These are phyloP conservation scores for Athalia circularis DNA, from an alignment of 2,888 invertebrate genomes.

Conservation along the genomic window DNA sequence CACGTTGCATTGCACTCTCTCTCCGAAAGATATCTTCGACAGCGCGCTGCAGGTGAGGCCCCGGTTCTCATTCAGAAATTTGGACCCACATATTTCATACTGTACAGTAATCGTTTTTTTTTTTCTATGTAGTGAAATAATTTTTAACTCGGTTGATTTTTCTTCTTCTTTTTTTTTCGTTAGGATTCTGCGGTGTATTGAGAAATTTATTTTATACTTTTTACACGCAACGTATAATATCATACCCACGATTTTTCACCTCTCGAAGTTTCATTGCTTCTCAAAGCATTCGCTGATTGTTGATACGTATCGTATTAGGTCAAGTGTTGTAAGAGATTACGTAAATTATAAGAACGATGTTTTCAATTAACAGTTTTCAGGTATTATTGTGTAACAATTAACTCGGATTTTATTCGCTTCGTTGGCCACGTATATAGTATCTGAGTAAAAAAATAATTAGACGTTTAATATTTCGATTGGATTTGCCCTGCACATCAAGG, in stretches of 20 bases:
- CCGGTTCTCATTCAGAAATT: background rate
- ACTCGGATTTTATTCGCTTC: slow-evolving; percentile 18
- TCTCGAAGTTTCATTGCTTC: slow-evolving; percentile 1
- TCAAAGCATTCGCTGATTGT: background rate
- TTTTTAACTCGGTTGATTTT: background rate
- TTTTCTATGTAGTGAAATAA: no score
- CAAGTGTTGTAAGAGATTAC: slow-evolving; percentile 35
- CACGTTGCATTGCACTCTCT: no score
- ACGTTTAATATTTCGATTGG: background rate
- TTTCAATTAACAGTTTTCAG: slow-evolving; percentile 35
- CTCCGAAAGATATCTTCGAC: no score
- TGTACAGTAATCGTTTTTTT: no score
- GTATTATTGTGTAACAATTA: slow-evolving; percentile 16
- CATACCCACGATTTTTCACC: background rate
- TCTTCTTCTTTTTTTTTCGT: background rate
- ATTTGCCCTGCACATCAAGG: no score
- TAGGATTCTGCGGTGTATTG: background rate
- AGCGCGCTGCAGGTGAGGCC: background rate
- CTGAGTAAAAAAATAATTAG: background rate
- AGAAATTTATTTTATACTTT: background rate
- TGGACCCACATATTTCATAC: background rate
- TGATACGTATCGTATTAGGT: slow-evolving; percentile 12
- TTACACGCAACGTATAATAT: background rate
- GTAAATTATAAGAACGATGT: background rate
- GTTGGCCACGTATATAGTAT: background rate